Percentiles rank a stretch among this genome's conserved stretches.
Evolutionary conservation across 2,797 vertebrate genomes (phyloP).

Genomic region (Gallinago solitaria): DNA sequence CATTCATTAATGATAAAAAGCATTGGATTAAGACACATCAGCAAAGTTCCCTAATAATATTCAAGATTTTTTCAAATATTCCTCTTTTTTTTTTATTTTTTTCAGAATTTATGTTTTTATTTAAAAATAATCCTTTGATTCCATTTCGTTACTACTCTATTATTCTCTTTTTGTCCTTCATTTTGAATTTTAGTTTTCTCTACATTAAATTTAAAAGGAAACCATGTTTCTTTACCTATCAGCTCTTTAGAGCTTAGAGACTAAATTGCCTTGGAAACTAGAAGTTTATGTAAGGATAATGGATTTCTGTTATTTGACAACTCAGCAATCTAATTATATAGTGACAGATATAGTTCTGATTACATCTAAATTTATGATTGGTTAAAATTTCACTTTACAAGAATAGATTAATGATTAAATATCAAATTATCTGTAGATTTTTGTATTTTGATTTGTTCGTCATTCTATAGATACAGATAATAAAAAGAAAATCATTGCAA

Average conservation of each 20-base stretch:
- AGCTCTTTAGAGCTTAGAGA: slow-evolving; percentile 29
- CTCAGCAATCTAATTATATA: slow-evolving; percentile 35
- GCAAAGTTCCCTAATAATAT: neutral
- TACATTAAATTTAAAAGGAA: neutral
- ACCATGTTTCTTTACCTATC: neutral
- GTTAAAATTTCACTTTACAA: slow-evolving; percentile 44
- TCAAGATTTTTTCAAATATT: neutral
- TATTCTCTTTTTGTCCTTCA: neutral
- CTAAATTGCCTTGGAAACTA: slow-evolving; percentile 61
- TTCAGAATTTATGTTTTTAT: neutral
- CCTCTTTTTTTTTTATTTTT: neutral
- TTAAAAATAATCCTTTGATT: neutral
- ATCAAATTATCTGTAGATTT: slow-evolving; percentile 5
- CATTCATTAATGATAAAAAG: neutral
- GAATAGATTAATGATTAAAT: slow-evolving; percentile 25
- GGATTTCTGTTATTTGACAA: slow-evolving; percentile 60
- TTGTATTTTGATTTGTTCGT: neutral
- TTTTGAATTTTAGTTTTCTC: slow-evolving; percentile 7
- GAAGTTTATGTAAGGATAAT: slow-evolving; percentile 43
- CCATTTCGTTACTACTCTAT: neutral
- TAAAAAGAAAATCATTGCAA: neutral
- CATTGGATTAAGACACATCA: neutral
- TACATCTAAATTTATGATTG: slow-evolving; percentile 41
- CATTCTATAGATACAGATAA: neutral
- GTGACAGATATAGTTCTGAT: slow-evolving; percentile 17